Evolutionary conservation across 2,113 vertebrate species (phyloP).

Genomic region (Porphyrio hochstetteri): DNA sequence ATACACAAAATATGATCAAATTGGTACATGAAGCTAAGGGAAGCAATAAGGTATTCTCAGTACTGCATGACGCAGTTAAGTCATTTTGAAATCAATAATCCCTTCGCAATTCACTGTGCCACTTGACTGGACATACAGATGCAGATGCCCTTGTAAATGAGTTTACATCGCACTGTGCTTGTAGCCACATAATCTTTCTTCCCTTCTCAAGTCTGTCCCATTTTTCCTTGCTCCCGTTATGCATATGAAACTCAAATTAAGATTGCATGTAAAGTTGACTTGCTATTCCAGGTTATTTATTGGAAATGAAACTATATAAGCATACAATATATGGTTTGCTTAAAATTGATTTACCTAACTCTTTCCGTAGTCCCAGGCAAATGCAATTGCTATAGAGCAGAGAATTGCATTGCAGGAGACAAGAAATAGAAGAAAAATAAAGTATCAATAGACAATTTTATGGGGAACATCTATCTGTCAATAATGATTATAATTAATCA

Average conservation of each 20-base stretch:
- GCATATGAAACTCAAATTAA: conserved; percentile 62
- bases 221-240: conserved; percentile 48
- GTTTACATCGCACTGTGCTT: conserved; percentile 39
- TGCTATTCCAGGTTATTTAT: conserved; percentile 61
- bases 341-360: conserved; percentile 60
- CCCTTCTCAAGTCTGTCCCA: conserved; percentile 10
- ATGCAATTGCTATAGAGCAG: background rate
- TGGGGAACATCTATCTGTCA: background rate
- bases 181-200: conserved; percentile 58
- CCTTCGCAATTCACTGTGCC: conserved; percentile 47
- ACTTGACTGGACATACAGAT: conserved; percentile 68
- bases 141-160: conserved; percentile 64
- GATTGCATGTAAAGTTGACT: conserved; percentile 60
- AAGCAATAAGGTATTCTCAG: conserved; percentile 47
- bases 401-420: background rate
- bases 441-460: background rate
- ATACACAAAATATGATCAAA: conserved; percentile 46
- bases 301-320: conserved; percentile 60
- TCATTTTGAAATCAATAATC: conserved; percentile 68
- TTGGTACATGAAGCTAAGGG: conserved; percentile 34
- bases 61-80: conserved; percentile 57
- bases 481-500: background rate
- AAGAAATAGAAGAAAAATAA: background rate
- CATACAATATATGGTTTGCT: conserved; percentile 52
- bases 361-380: background rate